Evolutionary conservation across 37 sponge, comb jelly and placozoan species (phyloP).

Genomic region (Agelas oroides): DNA sequence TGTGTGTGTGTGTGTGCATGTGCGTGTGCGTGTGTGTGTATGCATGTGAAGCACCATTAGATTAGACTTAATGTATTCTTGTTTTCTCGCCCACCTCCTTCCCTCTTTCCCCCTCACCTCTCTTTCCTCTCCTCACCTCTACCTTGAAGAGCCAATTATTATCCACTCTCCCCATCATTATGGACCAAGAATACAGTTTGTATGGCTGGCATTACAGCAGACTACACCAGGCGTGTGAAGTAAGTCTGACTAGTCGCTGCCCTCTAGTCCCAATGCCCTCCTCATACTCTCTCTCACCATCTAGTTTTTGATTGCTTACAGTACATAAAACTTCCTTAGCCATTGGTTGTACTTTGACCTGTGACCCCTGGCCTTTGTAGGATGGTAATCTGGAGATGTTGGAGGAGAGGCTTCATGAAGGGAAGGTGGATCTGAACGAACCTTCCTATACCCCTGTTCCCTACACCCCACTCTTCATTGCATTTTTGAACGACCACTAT

Average conservation of each 20-base stretch:
- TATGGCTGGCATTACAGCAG: neutral
- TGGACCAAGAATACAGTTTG: too few species aligned
- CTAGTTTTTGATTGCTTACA: too few species aligned
- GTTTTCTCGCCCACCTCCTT: constrained; percentile 1
- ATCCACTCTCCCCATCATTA: too few species aligned
- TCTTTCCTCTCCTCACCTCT: constrained; percentile 13
- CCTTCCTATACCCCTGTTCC: constrained; percentile 32
- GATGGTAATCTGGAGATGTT: constrained; percentile 65
- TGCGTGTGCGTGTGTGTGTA: neutral
- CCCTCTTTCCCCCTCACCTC: constrained; percentile 11
- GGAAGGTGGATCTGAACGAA: constrained; percentile 39
- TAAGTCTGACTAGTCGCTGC: too few species aligned
- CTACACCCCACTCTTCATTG: constrained; percentile 63
- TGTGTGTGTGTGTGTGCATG: neutral
- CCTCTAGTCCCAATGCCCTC: neutral
- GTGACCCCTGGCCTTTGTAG: constrained; percentile 5
- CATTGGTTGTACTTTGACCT: neutral
- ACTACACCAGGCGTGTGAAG: constrained; percentile 62
- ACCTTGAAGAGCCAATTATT: neutral
- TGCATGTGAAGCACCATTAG: too few species aligned
- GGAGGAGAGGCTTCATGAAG: constrained; percentile 24
- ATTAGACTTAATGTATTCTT: too few species aligned
- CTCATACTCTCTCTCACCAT: constrained; percentile 1
- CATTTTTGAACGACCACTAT: constrained; percentile 73
- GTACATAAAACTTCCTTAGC: too few species aligned